Base-by-base conservation (phyloP, 2,888 invertebrate species). In the Anticlea derivata region DNA sequence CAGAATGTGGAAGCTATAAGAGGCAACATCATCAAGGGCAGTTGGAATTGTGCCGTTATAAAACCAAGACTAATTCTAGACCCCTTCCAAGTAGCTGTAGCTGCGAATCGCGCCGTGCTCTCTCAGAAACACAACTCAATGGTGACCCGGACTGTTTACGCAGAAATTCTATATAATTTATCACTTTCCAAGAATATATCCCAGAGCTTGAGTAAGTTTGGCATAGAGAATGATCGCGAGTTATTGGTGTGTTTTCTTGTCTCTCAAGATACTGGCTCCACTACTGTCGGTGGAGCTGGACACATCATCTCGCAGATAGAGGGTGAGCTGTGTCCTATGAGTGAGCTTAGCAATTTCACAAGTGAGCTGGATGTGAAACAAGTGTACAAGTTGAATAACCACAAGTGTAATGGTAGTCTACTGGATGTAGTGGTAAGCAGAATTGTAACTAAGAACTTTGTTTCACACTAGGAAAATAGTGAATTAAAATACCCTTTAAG, bases 141-240 rank as follows among this genome's bases (percentile, higher is more conserved):
- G 70, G 92, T 92, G 0, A 95, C 95, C 0, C 92, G 91, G 65
- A 92, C 89, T 5, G 66, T 95, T 0, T 93, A 86, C 68, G 92
- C 94, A 0, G 95, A 95, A 79, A 89, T 95, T 37, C 69, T 95
- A 10, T 95, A 91, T 70, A 94, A 94, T 73, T 80, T 95, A 50
- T 95, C 95, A 0, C 76, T 92, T 0, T 92, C 94, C 0, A 94
- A 93, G 68, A 95, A 94, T 63, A 95, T 95, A 57, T 91, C 93
- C 2, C 92, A 93, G 58, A 94, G 95, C 54, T 81, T 96, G 38
- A 83, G 75, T 39, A 93, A 88, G 52, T 95, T 95, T 79, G 94
- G 95, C 0, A 89, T 94, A 48, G 82, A 83, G 31, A 77, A 73
- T 27, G 81, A 78, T 11, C 49, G 60, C 2, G 74, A 73, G 8